Evolutionary conservation across 1,140 invertebrate species (phyloP), one percentile per base, ranked within the genome.

Genomic region (Onthophagus taurus): DNA sequence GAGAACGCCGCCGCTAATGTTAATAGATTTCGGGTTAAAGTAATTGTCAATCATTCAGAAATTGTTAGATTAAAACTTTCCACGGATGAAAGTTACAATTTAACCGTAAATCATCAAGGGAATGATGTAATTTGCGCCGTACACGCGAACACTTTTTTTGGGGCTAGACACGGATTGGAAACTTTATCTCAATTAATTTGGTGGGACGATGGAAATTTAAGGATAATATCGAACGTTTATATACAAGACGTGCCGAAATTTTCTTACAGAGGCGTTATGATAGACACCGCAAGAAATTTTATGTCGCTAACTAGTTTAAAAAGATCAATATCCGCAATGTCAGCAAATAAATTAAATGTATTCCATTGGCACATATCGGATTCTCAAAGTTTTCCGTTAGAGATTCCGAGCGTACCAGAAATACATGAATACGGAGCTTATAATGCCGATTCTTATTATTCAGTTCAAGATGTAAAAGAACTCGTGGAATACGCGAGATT

Each of bases 181-280:
- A 89, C 85, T 0, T 64, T 91, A 0, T 75, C 75, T 4, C 87
- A 89, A 55, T 62, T 90, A 26, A 78, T 88, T 8, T 85, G 83
- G 83, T 75, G 78, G 58, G 81, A 81, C 47, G 77, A 82, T 16
- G 70, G 77, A 4, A 66, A 69, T 1, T 62, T 86, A 2, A 72
- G 74, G 43, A 72, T 73, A 9, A 43, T 71, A 1, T 66, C 65
- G 30, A 68, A 51, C 11, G 74, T 72, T 0, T 66, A 65, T 2
- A 64, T 80, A 2, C 64, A 69, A 33, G 79, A 81, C 57, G 68
- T 66, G 2, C 78, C 79, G 0, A 64, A 66, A 18, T 80, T 78
- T 52, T 57, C 69, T 5, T 77, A 83, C 60, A 72, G 85, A 14
- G 84, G 85, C 6, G 61, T 88, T 2, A 72, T 86, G 59, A 57